Evolutionary conservation across 2,888 invertebrate genomes (phyloP), one percentile per base, ranked within the genome.

Genomic region (Mesochorus sp.): DNA sequence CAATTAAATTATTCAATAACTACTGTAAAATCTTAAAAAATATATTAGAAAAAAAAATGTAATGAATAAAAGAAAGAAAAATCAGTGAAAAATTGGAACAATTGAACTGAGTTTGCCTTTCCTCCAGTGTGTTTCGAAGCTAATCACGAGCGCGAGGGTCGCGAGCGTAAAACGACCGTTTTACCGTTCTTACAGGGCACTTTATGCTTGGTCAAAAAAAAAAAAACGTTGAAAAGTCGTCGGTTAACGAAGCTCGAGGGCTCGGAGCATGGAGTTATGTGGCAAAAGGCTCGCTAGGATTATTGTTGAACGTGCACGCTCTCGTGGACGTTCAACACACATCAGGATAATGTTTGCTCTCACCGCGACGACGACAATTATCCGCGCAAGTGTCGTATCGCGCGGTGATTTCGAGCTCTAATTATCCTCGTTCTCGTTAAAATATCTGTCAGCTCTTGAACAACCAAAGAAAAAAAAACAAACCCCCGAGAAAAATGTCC

Each of bases 371-470:
- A 72, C 68, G 84, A 85, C 85, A 88, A 89, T 89, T 87, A 86
- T 83, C 82, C 77, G 83, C 73, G 68, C 55, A 78, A 74, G 72
- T 82, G 82, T 83, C 80, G 76, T 82, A 80, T 81, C 51, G 28
- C 26, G 57, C 28, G 39, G n/a, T 51, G 55, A 39, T 44, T 67
- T 17, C 78, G 81, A 82, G 82, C 84, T 86, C 86, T 88, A 88
- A 90, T 90, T 89, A 88, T 84, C 80, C 80, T 82, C 85, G 80
- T 84, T 84, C 85, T 83, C 87, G 86, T 90, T 89, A 87, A 88
- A 87, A 84, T 87, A 83, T 82, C 81, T 76, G 51, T 51, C 82
- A 51, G 44, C 10, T 10, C 10, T 31, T 10, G 31, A 31, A 10
- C 31, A n/a, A 39, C 24, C 17, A 37, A 59, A 59, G 3, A 19